phyloP scores from a whole-genome alignment of 2,113 vertebrate genomes.

The Crotophaga sulcirostris region DNA sequence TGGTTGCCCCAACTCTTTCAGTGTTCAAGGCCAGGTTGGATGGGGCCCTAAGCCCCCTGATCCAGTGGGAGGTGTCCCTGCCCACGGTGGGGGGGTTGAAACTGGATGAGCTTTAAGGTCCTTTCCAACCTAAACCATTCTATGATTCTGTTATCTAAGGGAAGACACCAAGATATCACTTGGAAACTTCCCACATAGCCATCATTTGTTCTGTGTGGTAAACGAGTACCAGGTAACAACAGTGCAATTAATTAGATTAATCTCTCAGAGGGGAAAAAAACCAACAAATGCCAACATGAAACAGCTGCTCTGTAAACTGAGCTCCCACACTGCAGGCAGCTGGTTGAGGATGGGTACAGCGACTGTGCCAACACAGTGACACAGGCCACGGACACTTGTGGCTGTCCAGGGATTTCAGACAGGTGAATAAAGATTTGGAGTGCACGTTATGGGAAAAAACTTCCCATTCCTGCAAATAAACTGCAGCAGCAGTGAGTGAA shows the following conservation, averaged over 20 bases:
- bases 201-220: not conserved
- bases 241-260: conserved; percentile 3
- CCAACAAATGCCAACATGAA: not conserved
- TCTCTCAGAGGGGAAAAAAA: not conserved
- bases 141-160: not conserved
- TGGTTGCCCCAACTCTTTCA: too few species aligned
- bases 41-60: too few species aligned
- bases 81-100: too few species aligned
- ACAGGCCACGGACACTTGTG: not conserved
- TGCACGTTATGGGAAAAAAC: not conserved
- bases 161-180: not conserved
- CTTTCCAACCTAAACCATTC: too few species aligned
- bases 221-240: conserved; percentile 23
- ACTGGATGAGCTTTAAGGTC: too few species aligned
- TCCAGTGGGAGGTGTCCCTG: too few species aligned
- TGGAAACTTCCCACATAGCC: not conserved
- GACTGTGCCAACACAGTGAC: not conserved
- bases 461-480: not conserved
- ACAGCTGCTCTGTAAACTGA: not conserved
- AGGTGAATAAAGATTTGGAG: not conserved
- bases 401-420: not conserved
- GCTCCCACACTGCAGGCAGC: not conserved
- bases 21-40: too few species aligned
- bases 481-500: not conserved
- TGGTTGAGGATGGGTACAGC: not conserved